Evolutionary conservation across 2,113 vertebrate species (phyloP).

Genomic region (Apus apus): DNA sequence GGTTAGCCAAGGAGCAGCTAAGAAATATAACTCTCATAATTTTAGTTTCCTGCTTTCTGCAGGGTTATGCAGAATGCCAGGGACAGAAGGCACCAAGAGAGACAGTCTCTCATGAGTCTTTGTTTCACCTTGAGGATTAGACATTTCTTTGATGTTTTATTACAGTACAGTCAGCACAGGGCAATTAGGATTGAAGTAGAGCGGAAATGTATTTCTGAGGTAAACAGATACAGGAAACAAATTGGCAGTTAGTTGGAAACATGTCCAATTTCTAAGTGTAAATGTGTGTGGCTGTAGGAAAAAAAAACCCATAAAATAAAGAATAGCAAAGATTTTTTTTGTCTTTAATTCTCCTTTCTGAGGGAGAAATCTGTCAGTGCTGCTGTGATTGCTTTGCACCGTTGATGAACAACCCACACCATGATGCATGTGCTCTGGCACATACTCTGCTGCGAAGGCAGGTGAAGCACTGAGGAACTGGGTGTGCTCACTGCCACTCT

Average conservation of each 20-base stretch:
- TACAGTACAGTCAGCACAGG: neutral
- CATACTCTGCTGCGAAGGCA: neutral
- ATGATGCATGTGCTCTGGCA: neutral
- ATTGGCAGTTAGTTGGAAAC: neutral
- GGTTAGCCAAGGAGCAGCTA: neutral
- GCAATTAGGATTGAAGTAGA: neutral
- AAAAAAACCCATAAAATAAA: neutral
- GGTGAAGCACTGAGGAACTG: neutral
- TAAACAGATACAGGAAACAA: neutral
- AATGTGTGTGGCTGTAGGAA: neutral
- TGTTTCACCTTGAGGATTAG: neutral
- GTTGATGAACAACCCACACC: neutral
- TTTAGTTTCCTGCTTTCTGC: conserved; percentile 54
- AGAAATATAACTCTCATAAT: conserved; percentile 8
- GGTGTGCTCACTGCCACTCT: neutral
- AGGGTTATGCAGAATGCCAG: conserved; percentile 75
- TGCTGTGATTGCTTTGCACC: neutral
- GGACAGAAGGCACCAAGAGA: conserved; percentile 72
- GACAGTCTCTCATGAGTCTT: neutral
- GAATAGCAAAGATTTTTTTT: neutral
- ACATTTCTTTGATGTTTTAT: neutral
- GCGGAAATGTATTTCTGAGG: neutral
- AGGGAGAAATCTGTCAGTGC: neutral
- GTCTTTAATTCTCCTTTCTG: neutral
- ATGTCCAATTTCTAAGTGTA: neutral